A percentile compares a stretch with the other conserved stretches of the same genome.
Evolutionary conservation across 2,113 vertebrate species (phyloP).

Genomic region (Falco punctatus): DNA sequence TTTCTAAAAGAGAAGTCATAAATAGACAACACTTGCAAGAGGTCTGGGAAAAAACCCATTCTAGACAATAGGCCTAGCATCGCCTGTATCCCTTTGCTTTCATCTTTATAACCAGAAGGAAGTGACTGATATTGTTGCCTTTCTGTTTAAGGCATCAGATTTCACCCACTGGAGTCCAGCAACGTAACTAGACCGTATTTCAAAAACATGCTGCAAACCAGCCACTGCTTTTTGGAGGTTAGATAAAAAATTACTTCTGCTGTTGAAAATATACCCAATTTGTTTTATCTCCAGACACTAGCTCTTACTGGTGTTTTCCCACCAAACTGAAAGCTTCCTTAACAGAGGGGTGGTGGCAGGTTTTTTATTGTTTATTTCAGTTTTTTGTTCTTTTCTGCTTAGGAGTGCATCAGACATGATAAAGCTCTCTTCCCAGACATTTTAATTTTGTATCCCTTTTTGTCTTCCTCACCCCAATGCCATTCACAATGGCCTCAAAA

Average conservation of each 20-base stretch:
- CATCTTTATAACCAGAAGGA: background rate
- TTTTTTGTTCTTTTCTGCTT: background rate
- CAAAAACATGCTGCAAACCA: background rate
- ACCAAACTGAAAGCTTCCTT: background rate
- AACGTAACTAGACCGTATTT: background rate
- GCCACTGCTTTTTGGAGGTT: background rate
- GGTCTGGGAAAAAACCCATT: background rate
- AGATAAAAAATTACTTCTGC: background rate
- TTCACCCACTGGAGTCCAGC: background rate
- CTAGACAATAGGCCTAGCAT: background rate
- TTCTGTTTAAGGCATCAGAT: background rate
- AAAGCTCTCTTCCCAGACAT: background rate
- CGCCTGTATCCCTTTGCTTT: background rate
- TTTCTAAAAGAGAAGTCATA: background rate
- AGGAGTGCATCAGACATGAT: accelerated
- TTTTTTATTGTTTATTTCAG: background rate
- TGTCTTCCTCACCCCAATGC: background rate
- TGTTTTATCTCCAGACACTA: background rate
- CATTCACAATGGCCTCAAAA: background rate
- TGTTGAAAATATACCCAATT: background rate
- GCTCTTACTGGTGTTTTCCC: background rate
- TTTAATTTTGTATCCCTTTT: background rate
- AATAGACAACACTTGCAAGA: background rate
- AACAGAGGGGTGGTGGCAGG: background rate
- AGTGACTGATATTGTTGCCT: accelerated